phyloP scores from a whole-genome alignment of 2,888 invertebrate genomes.

The Julus scanicus region DNA sequence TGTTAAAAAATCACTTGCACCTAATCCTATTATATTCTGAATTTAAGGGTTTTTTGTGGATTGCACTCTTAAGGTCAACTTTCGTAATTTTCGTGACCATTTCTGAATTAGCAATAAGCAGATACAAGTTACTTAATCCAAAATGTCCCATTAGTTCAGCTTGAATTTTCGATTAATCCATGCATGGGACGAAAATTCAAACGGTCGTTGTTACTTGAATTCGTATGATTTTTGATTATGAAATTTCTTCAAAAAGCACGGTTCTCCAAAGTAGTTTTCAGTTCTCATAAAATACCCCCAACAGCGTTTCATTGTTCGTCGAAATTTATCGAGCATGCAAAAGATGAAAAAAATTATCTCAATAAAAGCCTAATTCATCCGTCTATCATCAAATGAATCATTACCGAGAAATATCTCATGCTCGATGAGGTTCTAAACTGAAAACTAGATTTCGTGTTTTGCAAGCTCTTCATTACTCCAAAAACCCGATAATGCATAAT shows the following conservation, averaged over 20 bases:
- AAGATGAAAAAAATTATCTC: not conserved
- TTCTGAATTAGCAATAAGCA: not conserved
- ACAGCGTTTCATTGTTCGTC: not conserved
- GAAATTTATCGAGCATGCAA: constrained; percentile 28
- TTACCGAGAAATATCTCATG: constrained; percentile 24
- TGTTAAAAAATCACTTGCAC: not conserved
- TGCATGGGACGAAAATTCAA: not conserved
- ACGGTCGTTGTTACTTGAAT: not conserved
- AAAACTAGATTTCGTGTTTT: not conserved
- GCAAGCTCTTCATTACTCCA: not conserved
- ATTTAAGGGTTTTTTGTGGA: not conserved
- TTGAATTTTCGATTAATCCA: not conserved
- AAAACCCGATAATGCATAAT: constrained; percentile 28
- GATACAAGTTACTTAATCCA: not conserved
- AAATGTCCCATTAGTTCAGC: not conserved
- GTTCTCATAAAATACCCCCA: not conserved
- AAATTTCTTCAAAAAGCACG: not conserved
- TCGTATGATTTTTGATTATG: not conserved
- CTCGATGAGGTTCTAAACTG: not conserved
- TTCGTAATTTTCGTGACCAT: constrained; percentile 2
- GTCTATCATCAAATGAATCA: constrained; percentile 26
- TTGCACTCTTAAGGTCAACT: not conserved
- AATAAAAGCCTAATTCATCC: constrained; percentile 16
- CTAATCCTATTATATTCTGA: not conserved
- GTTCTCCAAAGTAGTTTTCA: constrained; percentile 32